A percentile compares a stretch with the other conserved stretches of the same genome.
phyloP scores from a whole-genome alignment of 1,140 invertebrate genomes.

The Drosophila seguyi region DNA sequence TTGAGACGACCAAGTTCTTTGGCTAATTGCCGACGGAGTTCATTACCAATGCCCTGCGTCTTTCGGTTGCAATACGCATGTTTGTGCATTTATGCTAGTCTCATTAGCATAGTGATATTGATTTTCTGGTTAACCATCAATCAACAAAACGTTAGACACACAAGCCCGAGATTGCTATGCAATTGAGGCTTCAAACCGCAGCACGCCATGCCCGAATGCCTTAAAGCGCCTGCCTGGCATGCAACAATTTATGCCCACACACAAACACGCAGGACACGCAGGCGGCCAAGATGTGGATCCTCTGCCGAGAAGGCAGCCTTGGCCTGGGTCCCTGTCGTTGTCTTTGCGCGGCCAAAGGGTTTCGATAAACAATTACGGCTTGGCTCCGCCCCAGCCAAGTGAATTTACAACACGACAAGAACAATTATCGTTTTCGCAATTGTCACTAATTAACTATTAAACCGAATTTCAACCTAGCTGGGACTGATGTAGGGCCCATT shows the following conservation, averaged over 20 bases:
- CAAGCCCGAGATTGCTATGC: slow-evolving; percentile 64
- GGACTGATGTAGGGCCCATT: background rate
- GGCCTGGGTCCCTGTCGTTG: slow-evolving; percentile 21
- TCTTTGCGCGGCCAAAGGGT: slow-evolving; percentile 64
- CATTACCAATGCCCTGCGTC: slow-evolving; percentile 59
- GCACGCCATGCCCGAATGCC: slow-evolving; percentile 79
- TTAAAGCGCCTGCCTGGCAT: slow-evolving; percentile 76
- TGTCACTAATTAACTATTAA: slow-evolving; percentile 77
- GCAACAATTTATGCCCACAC: slow-evolving; percentile 73
- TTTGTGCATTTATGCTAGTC: slow-evolving; percentile 54
- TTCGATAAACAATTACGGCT: slow-evolving; percentile 76
- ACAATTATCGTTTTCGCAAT: slow-evolving; percentile 74
- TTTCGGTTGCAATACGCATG: slow-evolving; percentile 13
- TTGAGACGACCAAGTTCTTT: slow-evolving; percentile 20
- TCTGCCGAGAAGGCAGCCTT: slow-evolving; percentile 10
- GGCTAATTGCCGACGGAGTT: slow-evolving; percentile 54
- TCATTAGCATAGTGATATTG: slow-evolving; percentile 83
- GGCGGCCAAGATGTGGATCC: slow-evolving; percentile 7
- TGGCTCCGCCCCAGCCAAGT: slow-evolving; percentile 33
- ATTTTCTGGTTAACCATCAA: slow-evolving; percentile 83
- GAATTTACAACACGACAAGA: slow-evolving; percentile 69
- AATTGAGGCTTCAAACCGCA: slow-evolving; percentile 81
- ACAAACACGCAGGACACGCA: slow-evolving; percentile 17
- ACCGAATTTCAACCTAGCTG: slow-evolving; percentile 24
- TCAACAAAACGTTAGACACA: slow-evolving; percentile 77